These are phyloP conservation scores for Agrotis clavis DNA, from an alignment of 2,888 invertebrate genomes.

Conservation along the genomic window DNA sequence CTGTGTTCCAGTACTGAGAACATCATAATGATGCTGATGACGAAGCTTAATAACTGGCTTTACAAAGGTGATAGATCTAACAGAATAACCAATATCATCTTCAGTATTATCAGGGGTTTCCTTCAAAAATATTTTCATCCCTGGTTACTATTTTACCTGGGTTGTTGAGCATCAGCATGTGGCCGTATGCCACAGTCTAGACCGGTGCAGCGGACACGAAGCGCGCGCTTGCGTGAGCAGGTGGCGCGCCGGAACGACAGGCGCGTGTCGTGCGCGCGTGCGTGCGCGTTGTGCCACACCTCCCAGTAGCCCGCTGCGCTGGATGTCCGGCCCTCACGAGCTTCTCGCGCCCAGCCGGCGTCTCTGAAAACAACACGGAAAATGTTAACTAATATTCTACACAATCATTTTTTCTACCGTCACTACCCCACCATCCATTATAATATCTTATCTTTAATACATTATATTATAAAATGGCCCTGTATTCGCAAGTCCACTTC, in stretches of 20 bases:
- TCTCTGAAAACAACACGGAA: conserved; percentile 71
- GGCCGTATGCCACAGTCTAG: conserved; percentile 94
- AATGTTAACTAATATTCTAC: not conserved
- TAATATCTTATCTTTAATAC: no score
- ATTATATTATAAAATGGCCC: no score
- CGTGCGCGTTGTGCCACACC: conserved; percentile 90
- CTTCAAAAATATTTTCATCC: no score
- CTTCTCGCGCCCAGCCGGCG: conserved; percentile 84
- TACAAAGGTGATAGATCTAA: no score
- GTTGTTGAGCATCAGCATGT: conserved; percentile 92
- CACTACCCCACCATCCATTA: no score
- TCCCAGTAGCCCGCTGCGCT: conserved; percentile 91
- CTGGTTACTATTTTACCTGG: conserved; percentile 88
- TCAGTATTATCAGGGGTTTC: not conserved
- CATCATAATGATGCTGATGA: no score
- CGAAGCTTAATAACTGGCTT: no score
- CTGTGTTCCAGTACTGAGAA: no score
- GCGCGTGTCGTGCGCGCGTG: conserved; percentile 90
- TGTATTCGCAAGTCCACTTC: no score
- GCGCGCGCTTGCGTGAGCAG: conserved; percentile 92
- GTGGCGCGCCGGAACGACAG: conserved; percentile 92
- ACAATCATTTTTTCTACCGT: no score
- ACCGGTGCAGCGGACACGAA: conserved; percentile 93
- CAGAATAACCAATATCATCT: no score
- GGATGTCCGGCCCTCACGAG: conserved; percentile 82